phyloP scores from a whole-genome alignment of 2,113 vertebrate genomes.

The Cyphomyrus discorhynchus region DNA sequence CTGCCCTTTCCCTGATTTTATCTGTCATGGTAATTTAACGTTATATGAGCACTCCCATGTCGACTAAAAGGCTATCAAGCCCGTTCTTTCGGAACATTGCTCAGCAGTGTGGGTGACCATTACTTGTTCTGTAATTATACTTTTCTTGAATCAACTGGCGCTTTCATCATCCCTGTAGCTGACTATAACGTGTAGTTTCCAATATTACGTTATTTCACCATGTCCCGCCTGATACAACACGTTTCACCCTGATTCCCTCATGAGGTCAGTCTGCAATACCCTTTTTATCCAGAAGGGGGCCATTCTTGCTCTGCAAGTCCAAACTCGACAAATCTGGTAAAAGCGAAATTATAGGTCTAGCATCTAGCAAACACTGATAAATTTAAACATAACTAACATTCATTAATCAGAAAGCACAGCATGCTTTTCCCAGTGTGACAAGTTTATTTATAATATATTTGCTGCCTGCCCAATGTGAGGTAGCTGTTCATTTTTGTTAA shows the following conservation, averaged over 20 bases:
- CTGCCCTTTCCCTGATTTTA: neutral
- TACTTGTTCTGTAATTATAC: neutral
- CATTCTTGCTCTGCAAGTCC: neutral
- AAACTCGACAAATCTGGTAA: neutral
- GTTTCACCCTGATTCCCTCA: neutral
- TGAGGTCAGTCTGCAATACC: neutral
- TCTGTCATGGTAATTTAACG: constrained; percentile 6
- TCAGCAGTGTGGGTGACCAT: neutral
- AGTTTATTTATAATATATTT: neutral
- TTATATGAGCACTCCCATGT: neutral
- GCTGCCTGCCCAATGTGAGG: neutral
- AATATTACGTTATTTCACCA: neutral
- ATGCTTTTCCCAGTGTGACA: neutral
- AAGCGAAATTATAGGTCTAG: neutral
- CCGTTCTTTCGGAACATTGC: neutral
- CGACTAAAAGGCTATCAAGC: neutral
- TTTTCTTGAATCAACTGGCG: neutral
- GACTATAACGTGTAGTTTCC: neutral
- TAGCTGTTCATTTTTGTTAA: neutral
- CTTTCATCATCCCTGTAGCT: neutral
- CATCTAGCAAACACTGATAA: neutral
- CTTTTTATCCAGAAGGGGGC: neutral
- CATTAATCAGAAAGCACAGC: neutral
- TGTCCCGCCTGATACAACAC: neutral
- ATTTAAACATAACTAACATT: neutral